Conservation (phyloP, 1,140 invertebrate species). For the Drosophila arawakana region DNA sequence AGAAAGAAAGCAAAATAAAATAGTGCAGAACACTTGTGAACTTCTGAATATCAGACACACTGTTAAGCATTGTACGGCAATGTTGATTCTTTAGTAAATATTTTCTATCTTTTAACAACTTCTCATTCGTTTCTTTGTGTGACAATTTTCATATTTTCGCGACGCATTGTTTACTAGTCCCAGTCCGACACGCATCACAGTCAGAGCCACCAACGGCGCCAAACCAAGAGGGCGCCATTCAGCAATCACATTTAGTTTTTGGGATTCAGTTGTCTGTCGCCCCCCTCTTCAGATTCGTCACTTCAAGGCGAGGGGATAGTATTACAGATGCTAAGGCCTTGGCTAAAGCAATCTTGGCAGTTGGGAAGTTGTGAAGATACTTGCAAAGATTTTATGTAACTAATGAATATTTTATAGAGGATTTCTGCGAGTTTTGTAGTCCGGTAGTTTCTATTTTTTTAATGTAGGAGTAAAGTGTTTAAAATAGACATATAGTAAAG, state of each 20-base stretch:
- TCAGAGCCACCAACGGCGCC: constrained; percentile 17
- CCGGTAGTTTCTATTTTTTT: too few relatives aligned
- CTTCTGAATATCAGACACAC: too few relatives aligned
- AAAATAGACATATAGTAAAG: too few relatives aligned
- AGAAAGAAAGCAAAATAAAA: too few relatives aligned
- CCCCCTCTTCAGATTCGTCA: background rate
- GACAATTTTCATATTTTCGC: constrained; percentile 17
- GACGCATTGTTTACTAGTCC: constrained; percentile 24
- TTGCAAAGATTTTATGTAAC: too few relatives aligned
- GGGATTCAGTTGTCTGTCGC: constrained; percentile 4
- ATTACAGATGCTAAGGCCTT: too few relatives aligned
- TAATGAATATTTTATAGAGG: too few relatives aligned
- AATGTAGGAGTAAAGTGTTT: too few relatives aligned
- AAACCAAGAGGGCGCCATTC: constrained; percentile 40
- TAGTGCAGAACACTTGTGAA: too few relatives aligned
- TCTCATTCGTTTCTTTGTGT: constrained; percentile 1
- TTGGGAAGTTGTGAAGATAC: too few relatives aligned
- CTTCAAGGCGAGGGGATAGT: background rate
- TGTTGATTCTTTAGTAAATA: background rate
- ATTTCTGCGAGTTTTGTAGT: too few relatives aligned
- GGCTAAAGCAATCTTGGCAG: too few relatives aligned
- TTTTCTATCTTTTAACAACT: background rate
- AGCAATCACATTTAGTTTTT: constrained; percentile 48
- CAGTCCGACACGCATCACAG: constrained; percentile 2
- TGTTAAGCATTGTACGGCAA: background rate